These are phyloP conservation scores for Ceramica pisi DNA, from an alignment of 2,888 invertebrate species.

Conservation along the genomic window DNA sequence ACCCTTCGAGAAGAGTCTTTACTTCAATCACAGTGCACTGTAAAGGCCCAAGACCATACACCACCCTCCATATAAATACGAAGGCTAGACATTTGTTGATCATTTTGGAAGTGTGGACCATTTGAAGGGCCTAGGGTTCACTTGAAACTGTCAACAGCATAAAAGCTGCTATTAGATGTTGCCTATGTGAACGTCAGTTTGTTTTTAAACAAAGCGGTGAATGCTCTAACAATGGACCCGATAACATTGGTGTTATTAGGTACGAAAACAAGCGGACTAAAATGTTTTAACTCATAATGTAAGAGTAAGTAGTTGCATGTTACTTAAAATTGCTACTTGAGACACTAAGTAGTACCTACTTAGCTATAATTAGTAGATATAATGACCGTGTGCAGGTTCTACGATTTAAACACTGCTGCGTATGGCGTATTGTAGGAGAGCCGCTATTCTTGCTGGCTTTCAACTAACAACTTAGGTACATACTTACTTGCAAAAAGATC, in stretches of 20 bases:
- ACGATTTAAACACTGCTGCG: too few species aligned
- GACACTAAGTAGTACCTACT: too few species aligned
- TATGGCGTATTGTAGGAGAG: too few species aligned
- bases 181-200: slow-evolving; percentile 2
- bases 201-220: slow-evolving; percentile 38
- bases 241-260: slow-evolving; percentile 59
- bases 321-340: neutral
- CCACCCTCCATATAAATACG: slow-evolving; percentile 57
- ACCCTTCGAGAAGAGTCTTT: slow-evolving; percentile 84
- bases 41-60: slow-evolving; percentile 57
- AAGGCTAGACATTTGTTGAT: slow-evolving; percentile 37
- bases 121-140: slow-evolving; percentile 16
- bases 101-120: slow-evolving; percentile 30
- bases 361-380: too few species aligned
- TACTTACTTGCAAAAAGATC: too few species aligned
- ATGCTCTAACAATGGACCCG: slow-evolving; percentile 52
- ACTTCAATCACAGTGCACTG: slow-evolving; percentile 81
- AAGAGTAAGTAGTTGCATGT: neutral
- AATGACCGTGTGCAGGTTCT: too few species aligned
- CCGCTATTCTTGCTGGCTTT: too few species aligned
- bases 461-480: too few species aligned
- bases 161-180: slow-evolving; percentile 15
- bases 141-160: slow-evolving; percentile 8
- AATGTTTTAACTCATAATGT: slow-evolving; percentile 1
- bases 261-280: slow-evolving; percentile 35